These are phyloP conservation scores for Chrysotoxum bicinctum DNA, from an alignment of 2,888 invertebrate species.

Conservation along the genomic window DNA sequence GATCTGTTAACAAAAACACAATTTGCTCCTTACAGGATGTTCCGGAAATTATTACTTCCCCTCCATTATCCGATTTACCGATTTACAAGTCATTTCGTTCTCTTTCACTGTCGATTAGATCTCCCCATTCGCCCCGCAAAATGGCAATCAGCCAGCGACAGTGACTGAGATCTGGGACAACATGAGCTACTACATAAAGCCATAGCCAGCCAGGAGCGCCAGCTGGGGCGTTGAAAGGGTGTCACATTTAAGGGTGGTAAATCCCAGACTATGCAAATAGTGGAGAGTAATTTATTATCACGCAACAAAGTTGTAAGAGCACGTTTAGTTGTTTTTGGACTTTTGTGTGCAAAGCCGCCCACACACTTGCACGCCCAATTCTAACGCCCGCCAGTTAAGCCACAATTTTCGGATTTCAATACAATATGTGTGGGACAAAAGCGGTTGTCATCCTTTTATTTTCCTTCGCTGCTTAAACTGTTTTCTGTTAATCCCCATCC, in stretches of 20 bases:
- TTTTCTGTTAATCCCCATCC: slow-evolving; percentile 46
- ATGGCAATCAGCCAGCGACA: slow-evolving; percentile 33
- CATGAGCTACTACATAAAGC: slow-evolving; percentile 3
- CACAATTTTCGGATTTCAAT: slow-evolving; percentile 51
- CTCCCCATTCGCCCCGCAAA: slow-evolving; percentile 28
- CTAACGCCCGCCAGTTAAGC: slow-evolving; percentile 15
- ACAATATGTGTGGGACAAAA: slow-evolving; percentile 43
- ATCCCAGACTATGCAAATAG: slow-evolving; percentile 41
- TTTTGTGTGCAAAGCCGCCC: background rate
- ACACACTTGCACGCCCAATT: background rate
- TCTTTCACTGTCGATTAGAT: slow-evolving; percentile 68
- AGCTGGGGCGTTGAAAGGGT: slow-evolving; percentile 42
- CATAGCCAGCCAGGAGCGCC: slow-evolving; percentile 3
- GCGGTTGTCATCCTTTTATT: slow-evolving; percentile 13
- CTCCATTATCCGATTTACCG: slow-evolving; percentile 72
- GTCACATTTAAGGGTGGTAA: slow-evolving; percentile 41
- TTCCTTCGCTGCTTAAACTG: slow-evolving; percentile 42
- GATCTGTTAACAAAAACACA: slow-evolving; percentile 73
- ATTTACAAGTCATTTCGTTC: slow-evolving; percentile 72
- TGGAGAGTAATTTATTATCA: slow-evolving; percentile 67
- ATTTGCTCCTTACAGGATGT: slow-evolving; percentile 72
- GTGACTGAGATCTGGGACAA: slow-evolving; percentile 21
- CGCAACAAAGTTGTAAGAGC: slow-evolving; percentile 66
- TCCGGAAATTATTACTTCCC: slow-evolving; percentile 73
- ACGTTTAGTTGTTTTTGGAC: slow-evolving; percentile 21